Percentiles rank a stretch among this genome's conserved stretches.
Evolutionary conservation across 2,113 vertebrate genomes (phyloP).

Genomic region (Silurus asotus): DNA sequence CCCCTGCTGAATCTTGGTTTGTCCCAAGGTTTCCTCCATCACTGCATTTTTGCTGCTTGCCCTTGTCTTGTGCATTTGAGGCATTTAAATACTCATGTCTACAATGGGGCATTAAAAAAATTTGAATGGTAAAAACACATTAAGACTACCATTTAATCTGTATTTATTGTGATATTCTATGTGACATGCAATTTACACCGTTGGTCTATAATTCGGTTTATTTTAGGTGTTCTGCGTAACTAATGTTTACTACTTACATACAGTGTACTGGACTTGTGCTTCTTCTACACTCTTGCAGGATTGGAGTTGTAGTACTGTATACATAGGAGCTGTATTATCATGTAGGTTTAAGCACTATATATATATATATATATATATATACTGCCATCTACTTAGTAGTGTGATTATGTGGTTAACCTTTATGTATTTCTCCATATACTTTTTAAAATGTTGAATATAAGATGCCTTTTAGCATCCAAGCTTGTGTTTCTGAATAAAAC

Average conservation of each 20-base stretch:
- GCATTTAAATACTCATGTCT: background rate
- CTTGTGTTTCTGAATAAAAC: background rate
- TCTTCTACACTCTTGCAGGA: background rate
- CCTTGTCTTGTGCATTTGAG: background rate
- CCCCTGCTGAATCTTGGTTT: constrained; percentile 5
- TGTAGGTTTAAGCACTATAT: background rate
- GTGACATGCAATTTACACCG: background rate
- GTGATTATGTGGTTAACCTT: background rate
- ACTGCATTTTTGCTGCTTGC: background rate
- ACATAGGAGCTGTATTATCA: background rate
- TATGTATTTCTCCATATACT: background rate
- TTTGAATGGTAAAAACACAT: background rate
- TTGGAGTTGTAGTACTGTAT: background rate
- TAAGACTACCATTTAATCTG: background rate
- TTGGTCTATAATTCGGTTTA: background rate
- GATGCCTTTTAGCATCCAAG: background rate
- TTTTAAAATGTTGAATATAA: background rate
- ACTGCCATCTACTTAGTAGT: background rate
- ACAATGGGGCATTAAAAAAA: background rate
- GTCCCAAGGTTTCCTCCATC: constrained; percentile 3
- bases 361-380: background rate
- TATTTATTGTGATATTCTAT: background rate
- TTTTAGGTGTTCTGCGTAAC: background rate
- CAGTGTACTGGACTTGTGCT: background rate
- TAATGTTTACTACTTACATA: background rate